These are phyloP conservation scores for Philaethria dido DNA, from an alignment of 2,888 invertebrate genomes.

Conservation along the genomic window DNA sequence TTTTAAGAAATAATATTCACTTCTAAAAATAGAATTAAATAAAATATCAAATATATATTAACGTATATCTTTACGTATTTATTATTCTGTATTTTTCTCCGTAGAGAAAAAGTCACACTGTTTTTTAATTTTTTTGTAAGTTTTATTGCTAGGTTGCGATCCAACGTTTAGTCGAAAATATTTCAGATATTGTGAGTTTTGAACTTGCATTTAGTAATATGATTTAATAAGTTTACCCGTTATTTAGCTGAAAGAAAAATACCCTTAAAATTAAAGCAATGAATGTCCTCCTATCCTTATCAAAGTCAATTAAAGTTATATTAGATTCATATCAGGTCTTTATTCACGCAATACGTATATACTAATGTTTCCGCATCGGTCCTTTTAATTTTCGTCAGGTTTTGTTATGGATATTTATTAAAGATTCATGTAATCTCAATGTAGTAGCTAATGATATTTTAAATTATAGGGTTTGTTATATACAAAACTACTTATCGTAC, in stretches of 20 bases:
- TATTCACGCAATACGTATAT: conserved; percentile 44
- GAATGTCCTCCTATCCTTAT: conserved; percentile 11
- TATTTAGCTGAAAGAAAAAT: neutral
- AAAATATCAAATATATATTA: neutral
- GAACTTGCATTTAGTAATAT: no score
- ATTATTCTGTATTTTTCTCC: no score
- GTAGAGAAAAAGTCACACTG: no score
- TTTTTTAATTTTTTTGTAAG: no score
- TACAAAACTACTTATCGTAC: neutral
- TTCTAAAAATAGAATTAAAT: neutral
- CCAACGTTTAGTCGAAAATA: no score
- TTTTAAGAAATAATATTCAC: neutral
- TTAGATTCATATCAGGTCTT: conserved; percentile 48
- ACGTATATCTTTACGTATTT: no score
- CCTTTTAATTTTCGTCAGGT: conserved; percentile 54
- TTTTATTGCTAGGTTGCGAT: no score
- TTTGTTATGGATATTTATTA: conserved; percentile 37
- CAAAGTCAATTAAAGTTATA: conserved; percentile 33
- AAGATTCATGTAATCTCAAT: no score
- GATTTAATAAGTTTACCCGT: neutral
- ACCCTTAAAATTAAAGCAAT: conserved; percentile 14
- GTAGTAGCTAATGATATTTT: neutral
- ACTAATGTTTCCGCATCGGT: conserved; percentile 42
- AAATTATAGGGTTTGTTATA: neutral
- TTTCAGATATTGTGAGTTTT: no score